Percentiles rank a stretch among this genome's conserved stretches.
Evolutionary conservation across 2,113 vertebrate genomes (phyloP).

Genomic region (Osmerus mordax): DNA sequence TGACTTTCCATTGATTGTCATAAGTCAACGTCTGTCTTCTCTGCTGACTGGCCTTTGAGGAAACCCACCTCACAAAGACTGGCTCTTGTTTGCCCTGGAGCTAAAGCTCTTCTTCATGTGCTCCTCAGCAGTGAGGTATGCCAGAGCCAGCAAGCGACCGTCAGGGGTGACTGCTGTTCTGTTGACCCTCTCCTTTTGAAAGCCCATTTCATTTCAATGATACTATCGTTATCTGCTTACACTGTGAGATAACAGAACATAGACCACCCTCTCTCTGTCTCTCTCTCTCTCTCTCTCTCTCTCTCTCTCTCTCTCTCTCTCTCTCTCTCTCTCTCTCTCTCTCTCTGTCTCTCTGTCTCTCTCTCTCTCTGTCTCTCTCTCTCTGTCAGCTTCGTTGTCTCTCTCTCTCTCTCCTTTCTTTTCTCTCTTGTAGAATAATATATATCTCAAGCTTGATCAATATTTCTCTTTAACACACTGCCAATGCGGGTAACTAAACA

Average conservation of each 20-base stretch:
- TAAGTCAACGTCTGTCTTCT: slow-evolving; percentile 18
- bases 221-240: slow-evolving; percentile 37
- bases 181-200: slow-evolving; percentile 42
- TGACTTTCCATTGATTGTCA: slow-evolving; percentile 28
- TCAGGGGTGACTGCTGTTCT: slow-evolving; percentile 23
- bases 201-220: slow-evolving; percentile 44
- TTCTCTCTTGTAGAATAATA: no score
- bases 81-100: slow-evolving; percentile 44
- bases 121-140: slow-evolving; percentile 46
- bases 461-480: background rate
- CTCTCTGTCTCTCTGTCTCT: background rate
- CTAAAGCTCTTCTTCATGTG: slow-evolving; percentile 47
- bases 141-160: slow-evolving; percentile 30
- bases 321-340: background rate
- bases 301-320: background rate
- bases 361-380: background rate
- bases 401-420: background rate
- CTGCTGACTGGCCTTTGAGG: slow-evolving; percentile 20
- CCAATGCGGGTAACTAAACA: background rate
- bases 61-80: slow-evolving; percentile 47
- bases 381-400: background rate
- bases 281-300: background rate
- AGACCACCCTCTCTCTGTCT: slow-evolving; percentile 4
- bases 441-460: background rate
- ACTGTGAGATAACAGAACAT: slow-evolving; percentile 36